phyloP scores from a whole-genome alignment of 2,797 vertebrate genomes.

The Acrocephalus scirpaceus region DNA sequence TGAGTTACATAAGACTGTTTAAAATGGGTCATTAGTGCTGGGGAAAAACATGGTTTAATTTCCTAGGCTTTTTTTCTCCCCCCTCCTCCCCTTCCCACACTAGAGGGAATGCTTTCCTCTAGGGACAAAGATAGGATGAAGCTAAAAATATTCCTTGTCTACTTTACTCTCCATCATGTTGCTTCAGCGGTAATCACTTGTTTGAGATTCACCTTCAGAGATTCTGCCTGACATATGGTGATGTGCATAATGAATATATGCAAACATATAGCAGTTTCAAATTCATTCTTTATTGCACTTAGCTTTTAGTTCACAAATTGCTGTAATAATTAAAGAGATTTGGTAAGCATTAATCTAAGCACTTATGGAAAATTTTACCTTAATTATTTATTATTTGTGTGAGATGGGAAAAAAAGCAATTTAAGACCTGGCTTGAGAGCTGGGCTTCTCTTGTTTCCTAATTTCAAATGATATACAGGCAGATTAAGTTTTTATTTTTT shows the following conservation, averaged over 20 bases:
- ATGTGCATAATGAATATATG: not conserved
- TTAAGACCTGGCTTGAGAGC: not conserved
- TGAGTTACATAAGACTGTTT: slow-evolving; percentile 1
- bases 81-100: not conserved
- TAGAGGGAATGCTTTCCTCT: not conserved
- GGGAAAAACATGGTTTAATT: slow-evolving; percentile 12
- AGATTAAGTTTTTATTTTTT: not conserved
- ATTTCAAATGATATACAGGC: not conserved
- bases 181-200: slow-evolving; percentile 17
- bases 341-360: not conserved
- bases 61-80: not conserved
- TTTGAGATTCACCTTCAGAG: slow-evolving; percentile 38
- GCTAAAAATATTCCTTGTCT: slow-evolving; percentile 46
- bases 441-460: not conserved
- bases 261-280: slow-evolving; percentile 1
- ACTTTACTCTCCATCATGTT: slow-evolving; percentile 31
- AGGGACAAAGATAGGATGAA: not conserved
- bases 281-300: not conserved
- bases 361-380: not conserved
- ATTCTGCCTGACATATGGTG: not conserved
- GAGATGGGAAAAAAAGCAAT: not conserved
- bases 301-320: not conserved
- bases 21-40: slow-evolving; percentile 30
- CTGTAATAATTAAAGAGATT: not conserved
- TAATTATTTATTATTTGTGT: not conserved